These are phyloP conservation scores for Pagrus major DNA, from an alignment of 2,113 vertebrate species.

Conservation along the genomic window DNA sequence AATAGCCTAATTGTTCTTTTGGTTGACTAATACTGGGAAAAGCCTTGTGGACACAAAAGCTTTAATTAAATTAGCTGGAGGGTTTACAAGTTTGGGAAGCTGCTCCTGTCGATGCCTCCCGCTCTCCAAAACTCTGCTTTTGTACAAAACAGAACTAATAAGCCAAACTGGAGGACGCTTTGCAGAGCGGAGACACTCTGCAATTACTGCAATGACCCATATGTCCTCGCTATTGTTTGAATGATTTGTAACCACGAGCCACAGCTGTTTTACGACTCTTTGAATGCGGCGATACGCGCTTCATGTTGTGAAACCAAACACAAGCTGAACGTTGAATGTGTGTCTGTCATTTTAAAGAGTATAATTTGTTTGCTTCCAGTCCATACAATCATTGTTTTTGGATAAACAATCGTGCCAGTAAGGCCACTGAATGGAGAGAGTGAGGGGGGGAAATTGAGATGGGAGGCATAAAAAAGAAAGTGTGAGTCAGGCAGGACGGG, in stretches of 20 bases:
- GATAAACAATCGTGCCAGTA: slow-evolving; percentile 2
- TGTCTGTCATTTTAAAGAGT: slow-evolving; percentile 4
- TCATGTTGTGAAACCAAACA: not conserved
- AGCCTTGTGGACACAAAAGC: slow-evolving; percentile 56
- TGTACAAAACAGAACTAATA: slow-evolving; percentile 19
- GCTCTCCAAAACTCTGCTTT: slow-evolving; percentile 35
- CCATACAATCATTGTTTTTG: not conserved
- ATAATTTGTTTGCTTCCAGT: not conserved
- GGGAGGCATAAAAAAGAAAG: slow-evolving; percentile 33
- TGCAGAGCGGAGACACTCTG: slow-evolving; percentile 4
- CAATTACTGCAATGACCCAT: slow-evolving; percentile 15
- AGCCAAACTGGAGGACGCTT: slow-evolving; percentile 4
- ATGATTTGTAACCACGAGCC: slow-evolving; percentile 3
- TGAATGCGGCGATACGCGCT: not conserved
- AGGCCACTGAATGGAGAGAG: not conserved
- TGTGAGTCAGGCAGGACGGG: slow-evolving; percentile 70
- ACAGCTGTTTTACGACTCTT: not conserved
- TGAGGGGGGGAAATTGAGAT: slow-evolving; percentile 37
- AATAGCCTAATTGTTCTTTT: slow-evolving; percentile 49
- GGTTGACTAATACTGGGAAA: slow-evolving; percentile 50
- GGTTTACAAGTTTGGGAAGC: slow-evolving; percentile 55
- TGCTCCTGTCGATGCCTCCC: slow-evolving; percentile 12
- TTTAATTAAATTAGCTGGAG: slow-evolving; percentile 67
- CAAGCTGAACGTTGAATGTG: not conserved
- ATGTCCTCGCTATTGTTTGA: slow-evolving; percentile 19